phyloP scores from a whole-genome alignment of 2,113 vertebrate genomes.

The Ursus arctos region DNA sequence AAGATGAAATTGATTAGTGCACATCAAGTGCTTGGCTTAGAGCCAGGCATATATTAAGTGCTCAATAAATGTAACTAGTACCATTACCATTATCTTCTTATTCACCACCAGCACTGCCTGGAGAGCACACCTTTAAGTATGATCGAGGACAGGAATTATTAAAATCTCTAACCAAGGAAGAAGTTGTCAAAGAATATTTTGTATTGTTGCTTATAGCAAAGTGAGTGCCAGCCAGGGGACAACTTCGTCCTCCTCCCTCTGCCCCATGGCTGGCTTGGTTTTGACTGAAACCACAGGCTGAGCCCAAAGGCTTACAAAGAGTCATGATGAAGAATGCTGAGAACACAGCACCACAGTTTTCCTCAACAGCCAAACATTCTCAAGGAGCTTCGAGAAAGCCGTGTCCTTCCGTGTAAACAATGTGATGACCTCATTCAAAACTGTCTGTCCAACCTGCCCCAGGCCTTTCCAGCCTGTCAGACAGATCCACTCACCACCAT shows the following conservation, averaged over 20 bases:
- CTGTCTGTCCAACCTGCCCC: background rate
- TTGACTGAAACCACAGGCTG: background rate
- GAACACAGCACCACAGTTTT: fast-evolving
- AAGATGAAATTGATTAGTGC: background rate
- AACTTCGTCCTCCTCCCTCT: background rate
- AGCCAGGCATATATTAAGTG: background rate
- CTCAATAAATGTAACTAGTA: background rate
- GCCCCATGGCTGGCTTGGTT: background rate
- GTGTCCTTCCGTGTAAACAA: background rate
- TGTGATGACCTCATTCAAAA: background rate
- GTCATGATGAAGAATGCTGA: background rate
- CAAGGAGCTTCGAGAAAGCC: background rate
- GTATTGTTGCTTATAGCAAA: background rate
- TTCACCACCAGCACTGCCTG: background rate
- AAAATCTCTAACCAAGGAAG: background rate
- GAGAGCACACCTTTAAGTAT: background rate
- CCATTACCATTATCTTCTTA: background rate
- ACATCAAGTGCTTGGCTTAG: background rate
- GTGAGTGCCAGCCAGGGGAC: background rate
- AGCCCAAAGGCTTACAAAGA: background rate
- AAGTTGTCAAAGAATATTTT: background rate
- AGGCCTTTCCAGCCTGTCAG: background rate
- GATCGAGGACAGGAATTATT: background rate
- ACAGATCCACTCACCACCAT: background rate
- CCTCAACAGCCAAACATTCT: background rate